phyloP scores from a whole-genome alignment of 2,797 vertebrate genomes.

The Glossophaga mutica region DNA sequence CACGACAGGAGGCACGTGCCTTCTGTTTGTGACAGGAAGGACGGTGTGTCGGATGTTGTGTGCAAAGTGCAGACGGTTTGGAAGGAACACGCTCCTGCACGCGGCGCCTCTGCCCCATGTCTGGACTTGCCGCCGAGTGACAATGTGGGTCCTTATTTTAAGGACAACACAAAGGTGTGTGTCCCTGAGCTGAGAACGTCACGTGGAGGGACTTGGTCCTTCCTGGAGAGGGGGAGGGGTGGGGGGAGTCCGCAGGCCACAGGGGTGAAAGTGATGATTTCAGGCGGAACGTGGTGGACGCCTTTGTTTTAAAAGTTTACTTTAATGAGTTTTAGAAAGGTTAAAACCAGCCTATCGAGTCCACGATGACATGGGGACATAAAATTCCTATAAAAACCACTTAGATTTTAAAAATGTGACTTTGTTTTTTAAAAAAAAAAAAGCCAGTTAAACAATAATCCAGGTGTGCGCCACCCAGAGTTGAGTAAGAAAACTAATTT shows the following conservation, averaged over 20 bases:
- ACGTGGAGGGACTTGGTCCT: not conserved
- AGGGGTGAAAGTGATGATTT: not conserved
- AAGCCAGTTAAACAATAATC: not conserved
- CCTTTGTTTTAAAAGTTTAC: not conserved
- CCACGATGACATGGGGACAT: not conserved
- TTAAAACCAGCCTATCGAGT: not conserved
- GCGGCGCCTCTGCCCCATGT: not conserved
- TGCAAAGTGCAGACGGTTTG: not conserved
- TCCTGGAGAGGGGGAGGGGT: not conserved
- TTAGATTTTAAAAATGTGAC: not conserved
- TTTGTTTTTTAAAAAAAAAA: not conserved
- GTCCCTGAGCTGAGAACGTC: not conserved
- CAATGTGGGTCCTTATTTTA: not conserved
- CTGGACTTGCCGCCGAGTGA: not conserved
- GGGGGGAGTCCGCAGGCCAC: accelerated
- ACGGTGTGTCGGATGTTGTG: not conserved
- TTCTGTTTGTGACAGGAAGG: not conserved
- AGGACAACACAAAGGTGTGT: not conserved
- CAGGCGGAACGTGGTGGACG: not conserved
- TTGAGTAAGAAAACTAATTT: not conserved
- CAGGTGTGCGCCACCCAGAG: not conserved
- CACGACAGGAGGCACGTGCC: not conserved
- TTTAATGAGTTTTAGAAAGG: not conserved
- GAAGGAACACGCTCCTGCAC: not conserved
- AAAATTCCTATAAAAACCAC: not conserved